These are phyloP conservation scores for Salvelinus namaycush DNA, from an alignment of 2,113 vertebrate species.

Conservation along the genomic window DNA sequence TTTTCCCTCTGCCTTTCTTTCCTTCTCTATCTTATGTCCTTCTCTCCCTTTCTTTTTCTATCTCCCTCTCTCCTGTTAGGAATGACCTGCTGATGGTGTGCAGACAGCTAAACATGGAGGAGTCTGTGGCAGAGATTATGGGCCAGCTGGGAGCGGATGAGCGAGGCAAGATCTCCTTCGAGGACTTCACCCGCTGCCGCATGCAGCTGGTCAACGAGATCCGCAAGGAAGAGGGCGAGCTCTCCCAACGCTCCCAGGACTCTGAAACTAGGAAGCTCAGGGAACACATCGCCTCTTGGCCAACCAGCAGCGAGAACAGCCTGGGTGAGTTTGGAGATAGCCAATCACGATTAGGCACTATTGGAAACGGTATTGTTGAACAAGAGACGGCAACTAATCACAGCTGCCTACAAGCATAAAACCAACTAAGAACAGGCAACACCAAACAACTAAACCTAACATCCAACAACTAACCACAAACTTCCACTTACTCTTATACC, in stretches of 20 bases:
- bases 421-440: background rate
- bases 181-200: slow-evolving; percentile 80
- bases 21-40: background rate
- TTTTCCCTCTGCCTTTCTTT: too few species aligned
- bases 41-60: background rate
- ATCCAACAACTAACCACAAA: background rate
- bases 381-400: too few species aligned
- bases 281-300: slow-evolving; percentile 76
- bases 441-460: background rate
- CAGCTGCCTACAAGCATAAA: background rate
- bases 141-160: slow-evolving; percentile 80
- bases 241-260: slow-evolving; percentile 71
- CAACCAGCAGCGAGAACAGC: slow-evolving; percentile 80
- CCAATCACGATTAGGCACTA: background rate
- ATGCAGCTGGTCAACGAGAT: slow-evolving; percentile 82
- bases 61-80: slow-evolving; percentile 53
- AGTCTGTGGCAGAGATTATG: slow-evolving; percentile 83
- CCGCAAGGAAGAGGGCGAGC: slow-evolving; percentile 79
- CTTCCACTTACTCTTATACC: background rate
- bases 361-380: too few species aligned
- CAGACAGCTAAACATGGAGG: slow-evolving; percentile 82
- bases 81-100: slow-evolving; percentile 86
- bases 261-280: slow-evolving; percentile 70
- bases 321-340: slow-evolving; percentile 61
- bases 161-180: slow-evolving; percentile 83